Evolutionary conservation across 1,140 invertebrate species (phyloP).

Genomic region (Prorops nasuta): DNA sequence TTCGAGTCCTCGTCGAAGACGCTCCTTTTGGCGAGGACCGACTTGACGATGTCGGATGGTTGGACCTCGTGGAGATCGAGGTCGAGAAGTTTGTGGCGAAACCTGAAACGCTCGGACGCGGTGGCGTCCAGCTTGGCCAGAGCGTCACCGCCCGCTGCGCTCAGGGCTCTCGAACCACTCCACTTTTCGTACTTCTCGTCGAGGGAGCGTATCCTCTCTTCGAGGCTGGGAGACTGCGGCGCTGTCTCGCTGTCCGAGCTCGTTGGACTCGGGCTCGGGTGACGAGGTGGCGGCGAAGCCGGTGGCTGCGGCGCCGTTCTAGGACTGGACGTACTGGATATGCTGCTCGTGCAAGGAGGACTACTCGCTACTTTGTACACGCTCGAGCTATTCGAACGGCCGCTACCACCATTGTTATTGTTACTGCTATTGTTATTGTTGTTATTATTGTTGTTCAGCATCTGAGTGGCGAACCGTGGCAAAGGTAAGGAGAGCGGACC

Average conservation of each 20-base stretch:
- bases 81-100: conserved; percentile 69
- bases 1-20: conserved; percentile 96
- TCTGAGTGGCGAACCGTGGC: conserved; percentile 79
- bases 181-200: conserved; percentile 93
- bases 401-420: conserved; percentile 36
- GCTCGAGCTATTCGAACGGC: conserved; percentile 28
- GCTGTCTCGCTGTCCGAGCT: conserved; percentile 59
- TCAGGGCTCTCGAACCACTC: conserved; percentile 67
- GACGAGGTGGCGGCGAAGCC: conserved; percentile 61
- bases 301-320: conserved; percentile 57
- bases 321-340: conserved; percentile 41
- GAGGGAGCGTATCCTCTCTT: conserved; percentile 83
- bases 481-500: conserved; percentile 76
- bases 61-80: conserved; percentile 76
- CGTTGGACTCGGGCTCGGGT: conserved; percentile 62
- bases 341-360: conserved; percentile 19
- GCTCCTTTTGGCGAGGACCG: conserved; percentile 84
- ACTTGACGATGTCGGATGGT: conserved; percentile 92
- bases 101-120: conserved; percentile 57
- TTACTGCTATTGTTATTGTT: conserved; percentile 38
- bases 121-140: conserved; percentile 61
- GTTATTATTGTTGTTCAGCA: conserved; percentile 56
- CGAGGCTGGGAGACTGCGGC: conserved; percentile 68
- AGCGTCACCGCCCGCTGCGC: conserved; percentile 60
- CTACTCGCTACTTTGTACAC: neutral